Percentiles rank a stretch among this genome's conserved stretches.
Evolutionary conservation across 2,797 vertebrate species (phyloP).

Genomic region (Buceros bicornis): DNA sequence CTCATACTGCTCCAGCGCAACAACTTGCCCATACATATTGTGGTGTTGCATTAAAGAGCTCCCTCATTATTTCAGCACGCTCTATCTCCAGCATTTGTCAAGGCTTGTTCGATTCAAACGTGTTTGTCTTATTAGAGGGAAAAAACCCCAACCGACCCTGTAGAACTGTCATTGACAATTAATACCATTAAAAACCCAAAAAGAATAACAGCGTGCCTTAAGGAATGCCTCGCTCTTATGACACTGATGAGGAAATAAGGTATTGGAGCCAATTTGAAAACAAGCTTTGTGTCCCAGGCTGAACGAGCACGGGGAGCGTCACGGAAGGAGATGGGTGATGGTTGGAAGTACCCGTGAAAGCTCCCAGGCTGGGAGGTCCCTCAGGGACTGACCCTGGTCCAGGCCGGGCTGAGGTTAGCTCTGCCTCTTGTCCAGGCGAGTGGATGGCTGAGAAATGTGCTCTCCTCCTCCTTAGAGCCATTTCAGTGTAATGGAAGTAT

Average conservation of each 20-base stretch:
- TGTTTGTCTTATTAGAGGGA: slow-evolving; percentile 47
- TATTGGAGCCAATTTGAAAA: background rate
- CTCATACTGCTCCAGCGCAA: slow-evolving; percentile 18
- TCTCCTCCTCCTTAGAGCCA: background rate
- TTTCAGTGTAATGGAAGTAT: background rate
- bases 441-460: background rate
- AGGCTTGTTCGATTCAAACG: slow-evolving; percentile 67
- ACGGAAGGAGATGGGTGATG: rapidly evolving
- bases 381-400: rapidly evolving
- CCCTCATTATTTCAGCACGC: slow-evolving; percentile 33
- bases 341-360: background rate
- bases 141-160: slow-evolving; percentile 9
- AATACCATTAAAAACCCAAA: background rate
- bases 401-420: background rate
- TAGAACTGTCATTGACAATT: slow-evolving; percentile 66
- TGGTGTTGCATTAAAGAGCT: slow-evolving; percentile 52
- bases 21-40: slow-evolving; percentile 72
- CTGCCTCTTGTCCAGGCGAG: background rate
- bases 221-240: background rate
- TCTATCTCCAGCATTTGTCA: slow-evolving; percentile 72
- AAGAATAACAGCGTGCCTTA: rapidly evolving
- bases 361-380: background rate
- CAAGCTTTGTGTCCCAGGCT: background rate
- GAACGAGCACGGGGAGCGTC: background rate
- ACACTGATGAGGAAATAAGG: background rate